Conservation (phyloP, 1,140 invertebrate genomes). For the Probaryconus sp. region DNA sequence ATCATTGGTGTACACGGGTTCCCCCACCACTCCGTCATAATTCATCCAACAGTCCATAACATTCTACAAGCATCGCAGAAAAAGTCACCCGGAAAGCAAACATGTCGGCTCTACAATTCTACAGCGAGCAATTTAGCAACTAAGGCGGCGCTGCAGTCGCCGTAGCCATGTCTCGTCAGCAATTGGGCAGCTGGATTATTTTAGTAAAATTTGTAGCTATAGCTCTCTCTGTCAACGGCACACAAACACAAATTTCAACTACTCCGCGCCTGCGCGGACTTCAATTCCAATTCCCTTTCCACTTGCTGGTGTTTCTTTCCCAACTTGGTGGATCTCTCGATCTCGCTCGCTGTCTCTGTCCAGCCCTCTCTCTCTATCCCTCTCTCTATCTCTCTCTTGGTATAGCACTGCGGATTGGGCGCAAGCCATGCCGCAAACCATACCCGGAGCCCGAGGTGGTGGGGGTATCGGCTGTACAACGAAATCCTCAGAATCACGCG, state of each 20-base stretch:
- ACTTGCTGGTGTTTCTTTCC: neutral
- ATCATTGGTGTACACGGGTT: too few relatives aligned
- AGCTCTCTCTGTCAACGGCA: too few relatives aligned
- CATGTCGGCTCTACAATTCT: neutral
- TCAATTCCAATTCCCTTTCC: conserved; percentile 36
- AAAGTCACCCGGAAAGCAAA: too few relatives aligned
- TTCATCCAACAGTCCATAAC: conserved; percentile 1
- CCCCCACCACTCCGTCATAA: too few relatives aligned
- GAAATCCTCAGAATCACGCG: conserved; percentile 55
- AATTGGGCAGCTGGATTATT: conserved; percentile 45
- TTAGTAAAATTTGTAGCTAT: conserved; percentile 39
- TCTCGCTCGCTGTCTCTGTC: neutral
- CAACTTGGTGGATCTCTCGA: neutral
- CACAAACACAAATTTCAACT: too few relatives aligned
- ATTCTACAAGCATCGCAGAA: neutral
- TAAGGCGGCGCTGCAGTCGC: conserved; percentile 17
- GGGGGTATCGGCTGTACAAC: conserved; percentile 22
- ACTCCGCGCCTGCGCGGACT: conserved; percentile 14
- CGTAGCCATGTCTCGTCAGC: conserved; percentile 37
- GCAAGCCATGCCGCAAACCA: too few relatives aligned
- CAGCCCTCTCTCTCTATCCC: too few relatives aligned
- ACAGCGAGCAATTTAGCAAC: conserved; percentile 33
- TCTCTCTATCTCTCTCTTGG: too few relatives aligned
- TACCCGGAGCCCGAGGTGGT: neutral
- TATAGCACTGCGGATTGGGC: too few relatives aligned